Evolutionary conservation across 2,797 vertebrate species (phyloP), one percentile per base, ranked within the genome.

Genomic region (Hydrocynus forskahlii): DNA sequence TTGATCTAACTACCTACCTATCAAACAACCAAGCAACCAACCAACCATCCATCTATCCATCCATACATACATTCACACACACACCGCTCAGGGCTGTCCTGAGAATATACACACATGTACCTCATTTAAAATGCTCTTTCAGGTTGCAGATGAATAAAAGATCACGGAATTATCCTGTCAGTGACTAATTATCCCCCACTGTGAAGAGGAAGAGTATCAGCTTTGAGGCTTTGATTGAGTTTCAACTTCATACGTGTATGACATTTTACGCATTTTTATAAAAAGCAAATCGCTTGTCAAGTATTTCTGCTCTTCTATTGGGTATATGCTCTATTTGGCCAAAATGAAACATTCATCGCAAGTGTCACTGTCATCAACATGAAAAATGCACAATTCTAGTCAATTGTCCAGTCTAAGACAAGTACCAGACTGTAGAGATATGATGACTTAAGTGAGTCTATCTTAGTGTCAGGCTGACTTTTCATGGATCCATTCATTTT

Each of bases 61-160:
- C n/a, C n/a, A n/a, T n/a, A n/a, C n/a, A n/a, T n/a, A n/a, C n/a
- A n/a, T n/a, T n/a, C n/a, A n/a, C n/a, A n/a, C n/a, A n/a, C n/a
- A n/a, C n/a, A n/a, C n/a, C n/a, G n/a, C n/a, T n/a, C n/a, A n/a
- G n/a, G n/a, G n/a, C n/a, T 43, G 40, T 43, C 40, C 40, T 54
- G 52, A 54, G 16, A 54, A 54, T 4, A 29, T 17, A 38, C 93
- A 82, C 94, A 95, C 8, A 93, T 94, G 86, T 85, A 93, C 86
- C 94, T 94, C 94, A 95, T 95, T 88, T 93, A 88, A 55, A 80
- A 85, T 84, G 93, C 92, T 50, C 95, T 90, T 52, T 93, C 88
- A 79, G 85, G 90, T 94, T 95, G 87, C 74, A 89, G 85, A 90
- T 89, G 84, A 89, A 57, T 85, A 54, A 80, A 68, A 75, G 68